phyloP scores from a whole-genome alignment of 2,888 invertebrate species.

The Rambutsinella grinnellia region DNA sequence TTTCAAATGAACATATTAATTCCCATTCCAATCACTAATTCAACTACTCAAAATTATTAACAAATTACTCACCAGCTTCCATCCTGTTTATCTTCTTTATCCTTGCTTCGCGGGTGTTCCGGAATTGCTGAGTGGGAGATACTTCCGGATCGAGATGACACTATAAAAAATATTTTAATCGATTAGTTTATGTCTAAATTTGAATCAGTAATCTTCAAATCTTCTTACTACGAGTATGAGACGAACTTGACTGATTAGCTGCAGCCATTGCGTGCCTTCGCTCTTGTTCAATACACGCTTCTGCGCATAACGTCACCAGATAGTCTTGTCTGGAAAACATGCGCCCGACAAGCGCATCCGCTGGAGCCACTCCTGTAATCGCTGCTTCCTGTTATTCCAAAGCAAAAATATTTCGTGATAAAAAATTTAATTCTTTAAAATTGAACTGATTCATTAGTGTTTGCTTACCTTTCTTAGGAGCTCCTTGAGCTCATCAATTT shows the following conservation, averaged over 20 bases:
- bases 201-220: too few relatives aligned
- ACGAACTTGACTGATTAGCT: too few relatives aligned
- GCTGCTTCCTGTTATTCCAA: constrained; percentile 26
- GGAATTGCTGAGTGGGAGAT: not conserved
- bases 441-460: not conserved
- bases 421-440: not conserved
- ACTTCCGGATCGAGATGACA: not conserved
- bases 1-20: not conserved
- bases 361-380: constrained; percentile 16
- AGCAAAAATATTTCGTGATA: not conserved
- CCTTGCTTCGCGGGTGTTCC: constrained; percentile 13
- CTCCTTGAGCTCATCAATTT: constrained; percentile 47
- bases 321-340: constrained; percentile 46
- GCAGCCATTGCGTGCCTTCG: not conserved
- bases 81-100: constrained; percentile 17
- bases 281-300: constrained; percentile 36
- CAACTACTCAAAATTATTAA: too few relatives aligned
- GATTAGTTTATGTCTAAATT: too few relatives aligned
- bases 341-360: constrained; percentile 10
- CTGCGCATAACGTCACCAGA: constrained; percentile 40
- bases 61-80: constrained; percentile 35
- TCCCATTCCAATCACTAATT: not conserved
- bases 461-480: constrained; percentile 40
- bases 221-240: too few relatives aligned
- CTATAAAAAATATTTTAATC: too few relatives aligned